Evolutionary conservation across 2,797 vertebrate genomes (phyloP), one percentile per base, ranked within the genome.

Genomic region (Loriculus beryllinus): DNA sequence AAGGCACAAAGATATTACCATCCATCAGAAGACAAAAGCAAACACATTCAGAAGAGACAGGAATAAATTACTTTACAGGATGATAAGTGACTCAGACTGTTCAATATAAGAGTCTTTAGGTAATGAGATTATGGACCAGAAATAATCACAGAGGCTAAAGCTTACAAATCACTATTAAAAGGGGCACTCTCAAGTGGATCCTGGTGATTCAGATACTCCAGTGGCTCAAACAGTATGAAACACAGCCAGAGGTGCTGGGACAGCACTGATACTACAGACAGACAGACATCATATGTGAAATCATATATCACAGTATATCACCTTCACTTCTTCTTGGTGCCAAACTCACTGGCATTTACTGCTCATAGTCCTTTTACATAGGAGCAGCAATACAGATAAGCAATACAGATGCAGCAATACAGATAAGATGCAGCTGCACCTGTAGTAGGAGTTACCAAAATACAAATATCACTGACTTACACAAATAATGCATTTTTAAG

Each of bases 121-220:
- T 91, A 95, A 96, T 59, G 64, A 95, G 74, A 90, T 82, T 88
- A 79, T 78, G 63, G 65, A 86, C 59, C 42, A 48, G 79, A 96
- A 93, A 90, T 68, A 82, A 72, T 90, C 91, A 84, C 45, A 48
- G 69, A 74, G 28, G 40, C 51, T 72, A 60, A 92, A 51, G 54
- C 49, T 91, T 77, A 67, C 81, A 82, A 57, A 91, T 94, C 88
- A 82, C 82, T 75, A 94, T 63, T 42, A 77, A n/a, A 90, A 90
- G 63, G 37, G 67, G n/a, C 29, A 62, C 49, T 92, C 71, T 82
- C 35, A 52, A 57, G 85, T 51, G 54, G 45, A 51, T 5, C 48
- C 37, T 13, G 7, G 3, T 47, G 56, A 56, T 84, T 86, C 80
- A 63, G 85, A 85, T 42, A 71, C 45, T 40, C 67, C 9, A 7